Conservation (phyloP, 1,140 invertebrate species). For the Antheraea mylitta region DNA sequence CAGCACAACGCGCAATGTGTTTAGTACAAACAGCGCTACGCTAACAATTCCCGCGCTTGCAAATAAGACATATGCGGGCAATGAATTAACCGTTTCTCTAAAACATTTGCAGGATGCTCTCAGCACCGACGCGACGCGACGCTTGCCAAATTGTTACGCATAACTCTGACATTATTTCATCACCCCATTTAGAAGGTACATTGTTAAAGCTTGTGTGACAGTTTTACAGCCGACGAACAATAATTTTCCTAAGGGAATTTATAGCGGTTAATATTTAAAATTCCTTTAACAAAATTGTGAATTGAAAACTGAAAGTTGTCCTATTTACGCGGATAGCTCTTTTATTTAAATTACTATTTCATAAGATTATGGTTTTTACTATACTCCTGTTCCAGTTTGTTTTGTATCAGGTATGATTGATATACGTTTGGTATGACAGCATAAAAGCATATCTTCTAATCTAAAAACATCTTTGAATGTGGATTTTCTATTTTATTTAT, state of each 20-base stretch:
- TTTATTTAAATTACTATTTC: not conserved
- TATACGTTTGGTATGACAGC: too few species aligned
- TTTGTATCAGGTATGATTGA: too few species aligned
- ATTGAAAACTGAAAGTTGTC: not conserved
- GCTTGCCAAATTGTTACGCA: slow-evolving; percentile 3
- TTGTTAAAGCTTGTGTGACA: not conserved
- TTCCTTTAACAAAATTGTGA: too few species aligned
- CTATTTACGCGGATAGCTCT: not conserved
- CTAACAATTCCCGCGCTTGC: slow-evolving; percentile 1
- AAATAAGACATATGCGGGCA: not conserved
- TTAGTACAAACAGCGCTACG: not conserved
- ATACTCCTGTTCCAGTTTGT: too few species aligned
- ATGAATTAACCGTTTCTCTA: not conserved
- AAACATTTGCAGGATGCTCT: not conserved
- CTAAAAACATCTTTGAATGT: too few species aligned
- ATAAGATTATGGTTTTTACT: not conserved
- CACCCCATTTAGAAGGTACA: not conserved
- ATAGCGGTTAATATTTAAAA: not conserved
- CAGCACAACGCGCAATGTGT: not conserved
- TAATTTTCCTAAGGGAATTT: not conserved
- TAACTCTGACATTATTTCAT: not conserved
- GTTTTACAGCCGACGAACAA: not conserved
- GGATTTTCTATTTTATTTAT: too few species aligned
- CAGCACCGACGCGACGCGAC: too few species aligned
- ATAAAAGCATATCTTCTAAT: too few species aligned